phyloP scores from a whole-genome alignment of 2,797 vertebrate species.

The Rhyacichthys aspro region DNA sequence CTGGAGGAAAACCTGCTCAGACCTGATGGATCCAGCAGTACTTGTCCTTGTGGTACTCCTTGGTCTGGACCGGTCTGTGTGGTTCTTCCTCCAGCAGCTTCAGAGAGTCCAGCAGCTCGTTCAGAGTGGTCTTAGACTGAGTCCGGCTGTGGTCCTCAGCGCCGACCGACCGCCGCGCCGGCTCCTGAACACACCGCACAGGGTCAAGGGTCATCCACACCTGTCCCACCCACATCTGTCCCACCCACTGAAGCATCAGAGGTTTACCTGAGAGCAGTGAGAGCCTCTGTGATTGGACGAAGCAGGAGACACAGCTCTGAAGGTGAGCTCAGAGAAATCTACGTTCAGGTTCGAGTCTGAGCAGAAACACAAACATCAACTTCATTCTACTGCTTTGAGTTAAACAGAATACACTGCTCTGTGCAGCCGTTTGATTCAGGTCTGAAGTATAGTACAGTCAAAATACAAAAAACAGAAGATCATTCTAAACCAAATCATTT shows the following conservation, averaged over 20 bases:
- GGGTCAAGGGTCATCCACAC: too few relatives aligned
- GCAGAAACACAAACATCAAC: too few relatives aligned
- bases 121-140: constrained; percentile 86
- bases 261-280: constrained; percentile 72
- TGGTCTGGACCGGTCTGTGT: constrained; percentile 76
- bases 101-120: constrained; percentile 89
- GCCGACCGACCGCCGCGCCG: constrained; percentile 64
- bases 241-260: neutral
- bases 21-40: constrained; percentile 88
- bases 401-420: too few relatives aligned
- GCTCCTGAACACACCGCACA: constrained; percentile 65
- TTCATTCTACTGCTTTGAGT: too few relatives aligned
- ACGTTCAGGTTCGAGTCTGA: constrained; percentile 75
- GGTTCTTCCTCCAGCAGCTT: constrained; percentile 90
- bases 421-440: too few relatives aligned
- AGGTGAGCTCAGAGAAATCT: constrained; percentile 59
- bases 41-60: constrained; percentile 81
- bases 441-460: too few relatives aligned
- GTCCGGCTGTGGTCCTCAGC: constrained; percentile 77
- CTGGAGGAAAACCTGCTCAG: too few relatives aligned
- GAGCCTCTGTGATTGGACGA: constrained; percentile 68
- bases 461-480: too few relatives aligned
- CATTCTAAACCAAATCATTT: too few relatives aligned
- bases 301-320: constrained; percentile 69
- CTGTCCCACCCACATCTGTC: too few relatives aligned